A percentile compares a stretch with the other conserved stretches of the same genome.
Conservation (phyloP, 2,797 vertebrate genomes). For the Macroramphosus scolopax region DNA sequence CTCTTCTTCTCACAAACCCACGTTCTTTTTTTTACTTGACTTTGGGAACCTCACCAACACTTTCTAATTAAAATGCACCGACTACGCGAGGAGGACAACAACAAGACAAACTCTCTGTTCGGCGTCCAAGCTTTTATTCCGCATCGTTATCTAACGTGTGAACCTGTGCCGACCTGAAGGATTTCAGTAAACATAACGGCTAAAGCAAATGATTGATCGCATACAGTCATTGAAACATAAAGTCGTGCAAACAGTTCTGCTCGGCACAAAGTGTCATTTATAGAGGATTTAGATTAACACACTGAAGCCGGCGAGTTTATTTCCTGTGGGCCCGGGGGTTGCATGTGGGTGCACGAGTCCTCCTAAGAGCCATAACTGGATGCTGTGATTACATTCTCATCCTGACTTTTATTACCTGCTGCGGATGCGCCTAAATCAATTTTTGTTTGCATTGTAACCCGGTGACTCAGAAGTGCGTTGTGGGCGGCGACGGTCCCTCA, state of each 20-base stretch:
- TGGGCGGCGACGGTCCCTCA: constrained; percentile 1
- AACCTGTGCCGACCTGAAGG: too few relatives aligned
- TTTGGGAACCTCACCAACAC: constrained; percentile 8
- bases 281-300: constrained; percentile 42
- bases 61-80: constrained; percentile 23
- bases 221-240: constrained; percentile 44
- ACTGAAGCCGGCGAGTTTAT: constrained; percentile 42
- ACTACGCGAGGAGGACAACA: constrained; percentile 18
- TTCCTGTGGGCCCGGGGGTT: constrained; percentile 35
- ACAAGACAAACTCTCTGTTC: too few relatives aligned
- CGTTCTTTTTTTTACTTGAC: too few relatives aligned
- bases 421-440: constrained; percentile 43
- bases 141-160: too few relatives aligned
- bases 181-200: too few relatives aligned
- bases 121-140: too few relatives aligned
- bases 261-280: too few relatives aligned
- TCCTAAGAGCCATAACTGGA: constrained; percentile 39
- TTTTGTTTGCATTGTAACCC: constrained; percentile 56
- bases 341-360: constrained; percentile 31
- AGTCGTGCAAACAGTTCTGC: too few relatives aligned
- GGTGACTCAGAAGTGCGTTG: constrained; percentile 28
- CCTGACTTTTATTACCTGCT: constrained; percentile 50
- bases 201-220: constrained; percentile 40
- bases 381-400: constrained; percentile 49
- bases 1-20: constrained; percentile 13